Evolutionary conservation across 1,140 invertebrate genomes (phyloP), one percentile per base, ranked within the genome.

Genomic region (Penaeus chinensis): DNA sequence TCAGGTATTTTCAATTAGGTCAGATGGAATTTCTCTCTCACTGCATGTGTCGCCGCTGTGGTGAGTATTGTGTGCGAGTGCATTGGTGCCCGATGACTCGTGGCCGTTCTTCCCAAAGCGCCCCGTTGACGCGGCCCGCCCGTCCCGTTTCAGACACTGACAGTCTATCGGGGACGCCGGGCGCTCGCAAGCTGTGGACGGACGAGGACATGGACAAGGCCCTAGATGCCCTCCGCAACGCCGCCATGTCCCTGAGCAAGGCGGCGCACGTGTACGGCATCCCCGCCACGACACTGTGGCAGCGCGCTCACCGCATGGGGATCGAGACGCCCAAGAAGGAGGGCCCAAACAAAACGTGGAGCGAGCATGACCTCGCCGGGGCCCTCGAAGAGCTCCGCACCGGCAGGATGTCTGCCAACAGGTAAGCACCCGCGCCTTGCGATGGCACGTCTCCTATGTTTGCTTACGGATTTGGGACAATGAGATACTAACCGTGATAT

Each of bases 271-370:
- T 95, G 20, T 97, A 96, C 92, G 96, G 96, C 77, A 97, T 97
- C 91, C 96, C 96, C 54, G 96, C 96, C 24, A 97, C 96, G 54
- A 97, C 96, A 18, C 93, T 97, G 24, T 97, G 96, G 96, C 96
- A 97, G 92, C 93, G 96, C 88, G 96, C 96, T 20, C 96, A 97
- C 92, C 89, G 90, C 61, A 89, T 90, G 89, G 91, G 91, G 66
- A 97, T 97, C 91, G 96, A 97, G 92, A 97, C 96, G 82, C 96
- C 96, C 62, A 97, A 97, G 93, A 97, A 96, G 92, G 96, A 97
- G 91, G 96, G 96, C 19, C 95, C 95, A 3, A 95, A 96, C 16
- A 97, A 96, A 92, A 96, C 95, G 1, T 97, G 96, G 96, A 96
- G 95, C 90, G 96, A 97, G 92, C 95, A 95, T 89, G 96, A 96